phyloP scores from a whole-genome alignment of 2,797 vertebrate genomes.

The Hoplostethus atlanticus region DNA sequence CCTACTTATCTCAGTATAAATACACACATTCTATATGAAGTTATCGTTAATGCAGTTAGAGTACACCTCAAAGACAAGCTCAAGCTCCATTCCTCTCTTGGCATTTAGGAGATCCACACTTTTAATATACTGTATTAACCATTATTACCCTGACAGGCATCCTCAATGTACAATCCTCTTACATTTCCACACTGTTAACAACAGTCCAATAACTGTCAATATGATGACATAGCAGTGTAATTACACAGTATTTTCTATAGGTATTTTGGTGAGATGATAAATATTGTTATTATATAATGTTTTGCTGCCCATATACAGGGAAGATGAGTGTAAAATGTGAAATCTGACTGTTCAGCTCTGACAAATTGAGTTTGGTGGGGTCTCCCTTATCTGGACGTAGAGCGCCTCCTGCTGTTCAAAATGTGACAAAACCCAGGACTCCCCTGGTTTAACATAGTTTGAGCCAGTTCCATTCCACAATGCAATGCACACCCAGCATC shows the following conservation, averaged over 20 bases:
- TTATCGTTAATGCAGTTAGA: slow-evolving; percentile 24
- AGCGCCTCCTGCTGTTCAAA: slow-evolving; percentile 42
- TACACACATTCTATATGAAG: slow-evolving; percentile 21
- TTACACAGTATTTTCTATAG: too few species aligned
- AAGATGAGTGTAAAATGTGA: background rate
- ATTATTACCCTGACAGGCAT: slow-evolving; percentile 45
- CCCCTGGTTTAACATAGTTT: background rate
- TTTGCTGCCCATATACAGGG: background rate
- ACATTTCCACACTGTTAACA: slow-evolving; percentile 34
- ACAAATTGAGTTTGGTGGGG: too few species aligned
- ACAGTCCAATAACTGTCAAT: background rate
- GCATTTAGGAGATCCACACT: slow-evolving; percentile 66
- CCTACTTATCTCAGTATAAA: background rate
- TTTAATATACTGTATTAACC: slow-evolving; percentile 61
- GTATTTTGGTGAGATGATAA: too few species aligned
- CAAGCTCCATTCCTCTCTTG: slow-evolving; percentile 63
- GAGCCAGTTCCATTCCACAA: background rate
- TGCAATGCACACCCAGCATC: background rate
- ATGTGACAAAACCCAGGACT: background rate
- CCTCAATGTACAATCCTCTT: slow-evolving; percentile 38
- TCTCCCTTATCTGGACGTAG: background rate
- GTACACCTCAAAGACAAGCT: slow-evolving; percentile 48
- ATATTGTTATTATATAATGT: too few species aligned
- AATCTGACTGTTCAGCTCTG: background rate
- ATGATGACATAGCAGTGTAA: background rate